Evolutionary conservation across 2,888 invertebrate genomes (phyloP), one percentile per base, ranked within the genome.

Genomic region (Sminthurinus aureus): DNA sequence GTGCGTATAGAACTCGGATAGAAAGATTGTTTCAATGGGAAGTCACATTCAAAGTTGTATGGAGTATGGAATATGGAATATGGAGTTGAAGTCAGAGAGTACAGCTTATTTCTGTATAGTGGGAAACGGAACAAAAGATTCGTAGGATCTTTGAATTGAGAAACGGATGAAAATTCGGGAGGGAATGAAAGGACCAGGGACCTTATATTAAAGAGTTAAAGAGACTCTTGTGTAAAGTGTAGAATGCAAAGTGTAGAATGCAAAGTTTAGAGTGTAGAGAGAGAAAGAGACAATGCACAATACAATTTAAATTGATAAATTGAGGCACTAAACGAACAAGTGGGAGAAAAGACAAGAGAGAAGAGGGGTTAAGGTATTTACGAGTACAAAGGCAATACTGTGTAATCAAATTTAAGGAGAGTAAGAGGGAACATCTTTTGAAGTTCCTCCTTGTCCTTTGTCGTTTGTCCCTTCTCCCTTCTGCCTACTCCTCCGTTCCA

Each of bases 241-340:
- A 38, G 38, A 38, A 6, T 38, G 6, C 38, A 38, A 6, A 38
- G 38, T 38, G 38, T 38, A 38, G 38, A 38, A 6, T 38, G 38
- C 6, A 38, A 38, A 38, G 38, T 38, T 1, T 38, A 38, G 38
- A 38, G 6, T 38, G 38, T 38, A 38, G 38, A 38, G 20, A 69
- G 12, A 38, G 20, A 69, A 8, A 38, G 38, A 38, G 38, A 71
- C 71, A 71, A 71, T 71, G 71, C 75, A 82, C 66, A 82, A 82
- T 82, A 75, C 82, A 75, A 24, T 82, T 82, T 82, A 67, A 67
- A 67, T 75, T 82, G 82, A 82, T 82, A 82, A 82, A 82, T 82
- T 82, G 82, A 67, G 66, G 52, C 64, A 67, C 38, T 76, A 64
- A 50, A 11, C 74, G 66, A 79, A 26, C 50, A 38, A 66, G 26